Conservation (phyloP, 1,140 invertebrate species). For the Zaprionus ornatus region DNA sequence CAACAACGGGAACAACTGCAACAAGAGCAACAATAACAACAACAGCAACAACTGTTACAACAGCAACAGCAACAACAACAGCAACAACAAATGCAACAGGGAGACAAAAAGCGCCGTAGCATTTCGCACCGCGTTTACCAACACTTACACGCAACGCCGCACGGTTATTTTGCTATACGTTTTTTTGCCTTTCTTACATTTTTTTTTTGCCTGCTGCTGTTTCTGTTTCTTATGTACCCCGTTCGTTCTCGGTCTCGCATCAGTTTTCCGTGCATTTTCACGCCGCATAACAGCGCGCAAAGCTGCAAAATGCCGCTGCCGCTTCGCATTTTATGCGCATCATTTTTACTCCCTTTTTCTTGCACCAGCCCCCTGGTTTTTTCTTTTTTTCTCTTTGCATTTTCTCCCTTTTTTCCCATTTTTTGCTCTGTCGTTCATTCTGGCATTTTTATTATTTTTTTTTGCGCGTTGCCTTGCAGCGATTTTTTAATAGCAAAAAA, state of each 20-base stretch:
- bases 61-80: not conserved
- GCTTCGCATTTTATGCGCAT: slow-evolving; percentile 70
- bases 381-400: slow-evolving; percentile 22
- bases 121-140: slow-evolving; percentile 78
- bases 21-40: slow-evolving; percentile 3
- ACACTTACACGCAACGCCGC: slow-evolving; percentile 70
- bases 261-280: slow-evolving; percentile 63
- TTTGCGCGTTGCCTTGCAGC: slow-evolving; percentile 37
- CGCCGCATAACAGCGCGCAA: slow-evolving; percentile 51
- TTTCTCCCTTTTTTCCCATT: slow-evolving; percentile 21
- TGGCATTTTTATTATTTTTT: slow-evolving; percentile 69
- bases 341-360: slow-evolving; percentile 39
- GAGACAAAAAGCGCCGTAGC: slow-evolving; percentile 47
- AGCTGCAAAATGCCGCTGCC: slow-evolving; percentile 61
- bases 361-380: not conserved
- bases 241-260: slow-evolving; percentile 41
- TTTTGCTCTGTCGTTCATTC: slow-evolving; percentile 13
- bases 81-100: slow-evolving; percentile 23
- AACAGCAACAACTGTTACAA: not conserved
- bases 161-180: slow-evolving; percentile 27
- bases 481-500: slow-evolving; percentile 60
- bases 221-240: slow-evolving; percentile 4
- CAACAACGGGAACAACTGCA: slow-evolving; percentile 14
- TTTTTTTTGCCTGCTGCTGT: slow-evolving; percentile 5
- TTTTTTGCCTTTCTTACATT: slow-evolving; percentile 12